Conservation (phyloP, 2,113 vertebrate genomes). For the Sus scrofa region T2T-Sscrofa CM000816.6:8706001-8706500, state of each 20-base stretch:
- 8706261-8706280: slow-evolving; percentile 96
- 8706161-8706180: slow-evolving; percentile 97
- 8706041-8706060: neutral
- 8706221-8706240: slow-evolving; percentile 98
- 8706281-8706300: slow-evolving; percentile 94
- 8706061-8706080: too few species aligned
- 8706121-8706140: neutral
- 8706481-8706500: neutral
- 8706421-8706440: neutral
- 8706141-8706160: slow-evolving; percentile 94
- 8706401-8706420: neutral
- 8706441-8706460: neutral
- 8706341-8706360: neutral
- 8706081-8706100: fast-evolving
- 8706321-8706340: neutral
- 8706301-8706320: slow-evolving; percentile 57
- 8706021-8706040: neutral
- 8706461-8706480: fast-evolving
- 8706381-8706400: neutral
- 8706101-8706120: fast-evolving
- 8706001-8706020: neutral
- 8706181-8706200: slow-evolving; percentile 97
- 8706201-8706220: slow-evolving; percentile 98
- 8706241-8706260: slow-evolving; percentile 96
- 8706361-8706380: neutral